A percentile compares a stretch with the other conserved stretches of the same genome.
phyloP scores from a whole-genome alignment of 2,797 vertebrate species.

The Coreius guichenoti region DNA sequence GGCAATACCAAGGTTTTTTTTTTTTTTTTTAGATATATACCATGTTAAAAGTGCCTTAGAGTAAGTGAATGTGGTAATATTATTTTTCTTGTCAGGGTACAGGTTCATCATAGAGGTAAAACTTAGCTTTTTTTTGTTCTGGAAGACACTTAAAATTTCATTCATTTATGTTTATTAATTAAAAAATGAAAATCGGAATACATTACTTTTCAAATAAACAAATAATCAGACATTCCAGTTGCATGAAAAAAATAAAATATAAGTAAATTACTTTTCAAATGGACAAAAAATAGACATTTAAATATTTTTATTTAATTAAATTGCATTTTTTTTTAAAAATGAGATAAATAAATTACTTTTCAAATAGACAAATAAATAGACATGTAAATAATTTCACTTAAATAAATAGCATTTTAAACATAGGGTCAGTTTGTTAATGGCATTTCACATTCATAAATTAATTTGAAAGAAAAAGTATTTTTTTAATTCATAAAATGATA shows the following conservation, averaged over 20 bases:
- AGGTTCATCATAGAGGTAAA: background rate
- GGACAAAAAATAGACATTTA: background rate
- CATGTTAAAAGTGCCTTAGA: too few species aligned
- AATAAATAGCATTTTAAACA: background rate
- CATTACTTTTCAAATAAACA: background rate
- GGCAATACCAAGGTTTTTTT: too few species aligned
- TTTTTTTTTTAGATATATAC: too few species aligned
- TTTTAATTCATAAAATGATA: background rate
- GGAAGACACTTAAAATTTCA: background rate
- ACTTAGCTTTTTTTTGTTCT: background rate
- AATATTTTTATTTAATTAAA: background rate
- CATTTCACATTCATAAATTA: background rate
- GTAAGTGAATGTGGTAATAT: background rate
- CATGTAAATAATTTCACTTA: background rate
- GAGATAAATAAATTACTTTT: too few species aligned
- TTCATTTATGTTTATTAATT: background rate
- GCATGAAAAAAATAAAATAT: background rate
- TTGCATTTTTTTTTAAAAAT: too few species aligned
- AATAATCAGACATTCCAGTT: background rate
- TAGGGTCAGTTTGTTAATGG: background rate
- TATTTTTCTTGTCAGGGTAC: background rate
- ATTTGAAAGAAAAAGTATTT: background rate
- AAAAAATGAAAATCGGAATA: background rate
- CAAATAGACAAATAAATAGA: background rate
- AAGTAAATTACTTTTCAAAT: background rate